Evolutionary conservation across 2,113 vertebrate species (phyloP).

Genomic region (Paracanthobrama guichenoti): DNA sequence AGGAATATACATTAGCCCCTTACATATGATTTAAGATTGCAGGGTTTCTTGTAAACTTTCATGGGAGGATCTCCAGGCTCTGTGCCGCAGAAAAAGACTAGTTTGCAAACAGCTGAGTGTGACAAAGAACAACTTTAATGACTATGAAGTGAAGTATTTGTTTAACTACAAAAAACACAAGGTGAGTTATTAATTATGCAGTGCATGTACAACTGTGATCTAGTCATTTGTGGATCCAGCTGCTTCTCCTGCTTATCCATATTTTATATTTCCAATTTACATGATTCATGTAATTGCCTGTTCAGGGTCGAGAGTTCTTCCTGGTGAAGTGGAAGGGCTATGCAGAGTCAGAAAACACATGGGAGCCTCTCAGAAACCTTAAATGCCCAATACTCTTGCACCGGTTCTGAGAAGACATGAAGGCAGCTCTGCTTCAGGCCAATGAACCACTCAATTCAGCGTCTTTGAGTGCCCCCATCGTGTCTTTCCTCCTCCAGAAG

Average conservation of each 20-base stretch:
- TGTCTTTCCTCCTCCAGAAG: slow-evolving; percentile 77
- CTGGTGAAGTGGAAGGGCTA: slow-evolving; percentile 88
- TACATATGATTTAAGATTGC: slow-evolving; percentile 66
- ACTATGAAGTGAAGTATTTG: slow-evolving; percentile 88
- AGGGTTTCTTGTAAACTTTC: slow-evolving; percentile 77
- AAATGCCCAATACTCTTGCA: slow-evolving; percentile 81
- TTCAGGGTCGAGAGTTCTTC: slow-evolving; percentile 83
- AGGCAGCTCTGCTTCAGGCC: slow-evolving; percentile 71
- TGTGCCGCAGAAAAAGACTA: slow-evolving; percentile 77
- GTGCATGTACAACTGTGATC: background rate
- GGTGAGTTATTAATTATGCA: slow-evolving; percentile 60
- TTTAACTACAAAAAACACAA: slow-evolving; percentile 84
- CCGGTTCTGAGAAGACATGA: slow-evolving; percentile 84
- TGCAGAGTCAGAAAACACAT: slow-evolving; percentile 78
- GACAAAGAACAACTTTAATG: slow-evolving; percentile 76
- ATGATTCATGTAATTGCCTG: background rate
- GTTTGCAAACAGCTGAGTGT: slow-evolving; percentile 76
- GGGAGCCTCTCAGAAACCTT: slow-evolving; percentile 86
- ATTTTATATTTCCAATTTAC: background rate
- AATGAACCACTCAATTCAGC: slow-evolving; percentile 65
- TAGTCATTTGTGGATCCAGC: background rate
- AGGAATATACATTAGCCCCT: background rate
- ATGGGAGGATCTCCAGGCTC: slow-evolving; percentile 75
- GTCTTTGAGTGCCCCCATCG: slow-evolving; percentile 73
- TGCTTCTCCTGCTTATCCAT: background rate